Conservation (phyloP, 2,888 invertebrate species). For the Lasioglossum leucozonium region DNA sequence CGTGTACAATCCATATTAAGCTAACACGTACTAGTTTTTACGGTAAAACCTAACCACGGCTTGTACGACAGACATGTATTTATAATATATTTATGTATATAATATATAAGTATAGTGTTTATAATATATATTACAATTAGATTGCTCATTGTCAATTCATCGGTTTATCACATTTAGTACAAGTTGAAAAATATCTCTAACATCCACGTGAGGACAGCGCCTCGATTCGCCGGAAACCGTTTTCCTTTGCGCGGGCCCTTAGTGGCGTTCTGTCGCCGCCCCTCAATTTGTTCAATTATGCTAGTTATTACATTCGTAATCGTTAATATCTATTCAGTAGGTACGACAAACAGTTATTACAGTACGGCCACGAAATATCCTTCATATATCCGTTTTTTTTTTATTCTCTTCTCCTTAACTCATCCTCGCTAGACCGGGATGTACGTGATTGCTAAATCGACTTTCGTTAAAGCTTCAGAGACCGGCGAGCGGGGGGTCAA, state of each 20-base stretch:
- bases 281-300: conserved; percentile 58
- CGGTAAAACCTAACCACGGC: conserved; percentile 77
- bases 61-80: conserved; percentile 83
- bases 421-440: conserved; percentile 56
- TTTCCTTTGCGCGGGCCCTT: neutral
- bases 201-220: conserved; percentile 81
- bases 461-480: conserved; percentile 65
- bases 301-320: conserved; percentile 68
- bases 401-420: neutral
- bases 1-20: conserved; percentile 61
- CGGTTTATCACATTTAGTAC: conserved; percentile 84
- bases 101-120: conserved; percentile 73
- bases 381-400: conserved; percentile 16
- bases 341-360: conserved; percentile 80
- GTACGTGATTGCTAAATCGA: conserved; percentile 79
- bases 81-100: conserved; percentile 72
- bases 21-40: conserved; percentile 74
- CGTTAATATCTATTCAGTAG: conserved; percentile 74
- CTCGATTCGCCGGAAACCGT: conserved; percentile 32
- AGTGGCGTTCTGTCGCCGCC: conserved; percentile 47
- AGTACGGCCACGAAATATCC: conserved; percentile 77
- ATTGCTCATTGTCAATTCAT: conserved; percentile 85
- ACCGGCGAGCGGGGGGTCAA: neutral
- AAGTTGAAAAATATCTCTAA: conserved; percentile 85
- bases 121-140: conserved; percentile 83